Percentiles rank a stretch among this genome's conserved stretches.
These are phyloP conservation scores for Trichogramma pretiosum DNA, from an alignment of 1,140 invertebrate genomes.

Conservation along the genomic window DNA sequence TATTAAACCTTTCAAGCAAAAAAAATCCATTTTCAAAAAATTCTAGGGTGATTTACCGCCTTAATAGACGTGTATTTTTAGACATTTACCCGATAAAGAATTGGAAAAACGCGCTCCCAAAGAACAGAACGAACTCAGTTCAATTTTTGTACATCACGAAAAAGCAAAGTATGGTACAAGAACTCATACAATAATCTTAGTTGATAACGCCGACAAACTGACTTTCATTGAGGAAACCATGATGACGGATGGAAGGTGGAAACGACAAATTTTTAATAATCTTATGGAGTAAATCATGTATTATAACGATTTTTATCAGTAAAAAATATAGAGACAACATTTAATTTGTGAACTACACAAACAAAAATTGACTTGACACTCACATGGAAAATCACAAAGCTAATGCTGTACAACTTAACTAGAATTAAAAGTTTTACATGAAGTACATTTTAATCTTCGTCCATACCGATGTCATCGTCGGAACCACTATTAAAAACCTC, in stretches of 20 bases:
- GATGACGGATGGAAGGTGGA: slow-evolving; percentile 33
- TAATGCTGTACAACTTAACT: too few relatives aligned
- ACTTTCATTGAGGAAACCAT: slow-evolving; percentile 48
- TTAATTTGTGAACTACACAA: too few relatives aligned
- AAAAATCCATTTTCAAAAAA: too few relatives aligned
- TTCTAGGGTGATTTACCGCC: too few relatives aligned
- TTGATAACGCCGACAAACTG: slow-evolving; percentile 38
- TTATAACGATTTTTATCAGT: slow-evolving; percentile 1
- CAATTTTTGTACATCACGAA: slow-evolving; percentile 56
- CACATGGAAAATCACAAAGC: too few relatives aligned
- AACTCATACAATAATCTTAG: slow-evolving; percentile 47
- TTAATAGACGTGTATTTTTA: too few relatives aligned
- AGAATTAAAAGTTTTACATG: too few relatives aligned
- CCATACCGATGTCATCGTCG: slow-evolving; percentile 3
- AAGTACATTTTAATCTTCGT: background rate
- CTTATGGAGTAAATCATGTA: slow-evolving; percentile 9
- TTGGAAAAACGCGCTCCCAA: slow-evolving; percentile 48
- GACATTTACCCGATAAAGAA: slow-evolving; percentile 58
- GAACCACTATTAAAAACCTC: slow-evolving; percentile 25
- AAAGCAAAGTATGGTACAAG: slow-evolving; percentile 59
- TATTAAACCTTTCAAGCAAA: too few relatives aligned
- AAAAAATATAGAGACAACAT: background rate
- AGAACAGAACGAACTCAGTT: slow-evolving; percentile 50
- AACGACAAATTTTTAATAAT: slow-evolving; percentile 26
- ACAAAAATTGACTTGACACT: too few relatives aligned